A percentile compares a stretch with the other conserved stretches of the same genome.
Conservation (phyloP, 2,113 vertebrate species). For the Cisticola juncidis region DNA sequence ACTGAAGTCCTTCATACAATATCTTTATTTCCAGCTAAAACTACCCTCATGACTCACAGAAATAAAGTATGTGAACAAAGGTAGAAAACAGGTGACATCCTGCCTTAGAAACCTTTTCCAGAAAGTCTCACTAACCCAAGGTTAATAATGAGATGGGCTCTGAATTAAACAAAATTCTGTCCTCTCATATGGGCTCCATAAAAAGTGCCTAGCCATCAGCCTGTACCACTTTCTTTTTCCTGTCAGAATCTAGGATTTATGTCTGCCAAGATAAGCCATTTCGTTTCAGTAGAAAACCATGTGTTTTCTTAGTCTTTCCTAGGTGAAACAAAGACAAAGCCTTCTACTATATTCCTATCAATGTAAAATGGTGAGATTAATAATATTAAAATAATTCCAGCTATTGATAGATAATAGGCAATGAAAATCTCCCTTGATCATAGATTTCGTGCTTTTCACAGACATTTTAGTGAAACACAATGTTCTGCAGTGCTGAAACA, state of each 20-base stretch:
- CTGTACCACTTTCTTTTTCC: neutral
- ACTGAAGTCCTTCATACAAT: neutral
- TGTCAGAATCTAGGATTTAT: neutral
- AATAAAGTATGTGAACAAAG: neutral
- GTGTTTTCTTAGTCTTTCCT: neutral
- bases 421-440: neutral
- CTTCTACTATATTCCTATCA: neutral
- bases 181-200: rapidly evolving
- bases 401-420: neutral
- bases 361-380: neutral
- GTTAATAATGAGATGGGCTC: neutral
- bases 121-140: neutral
- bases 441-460: neutral
- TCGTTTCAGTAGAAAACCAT: neutral
- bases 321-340: neutral
- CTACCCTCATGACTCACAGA: neutral
- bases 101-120: neutral
- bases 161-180: neutral
- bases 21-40: neutral
- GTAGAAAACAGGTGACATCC: neutral
- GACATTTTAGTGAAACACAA: neutral
- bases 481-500: neutral
- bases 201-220: neutral
- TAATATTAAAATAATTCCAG: neutral
- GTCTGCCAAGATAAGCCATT: neutral